Base-by-base conservation (phyloP, 2,797 vertebrate species). In the Myotis pilosus region DNA sequence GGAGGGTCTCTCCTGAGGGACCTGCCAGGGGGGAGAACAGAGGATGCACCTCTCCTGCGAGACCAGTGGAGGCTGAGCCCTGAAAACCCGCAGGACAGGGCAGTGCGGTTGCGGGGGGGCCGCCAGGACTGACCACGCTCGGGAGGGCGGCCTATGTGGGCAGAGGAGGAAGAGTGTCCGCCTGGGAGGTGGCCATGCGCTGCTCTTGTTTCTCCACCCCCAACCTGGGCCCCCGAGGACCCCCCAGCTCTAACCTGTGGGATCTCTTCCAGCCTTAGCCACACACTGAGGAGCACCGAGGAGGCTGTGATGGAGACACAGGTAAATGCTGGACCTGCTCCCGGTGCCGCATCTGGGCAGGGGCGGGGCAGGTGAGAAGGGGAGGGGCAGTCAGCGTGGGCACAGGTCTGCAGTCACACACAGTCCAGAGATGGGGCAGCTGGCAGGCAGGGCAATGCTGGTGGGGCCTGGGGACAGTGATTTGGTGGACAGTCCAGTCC, bases 211-310 rank as follows among this genome's bases (percentile, higher is more conserved):
- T 28, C n/a, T 13, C 25, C 3, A 3, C 28, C 22, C 2, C 71
- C 3, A 25, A 19, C 30, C 3, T 3, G 16, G 74, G 9, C 47
- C 72, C n/a, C 23, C 8, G 23, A 28, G 51, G 38, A 6, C 8
- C 15, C n/a, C 30, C 23, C 28, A 41, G 55, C 55, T 53, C 96
- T 97, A 80, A 97, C 79, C 64, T 28, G 13, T 5, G 6, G 44
- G 19, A 2, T 95, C 60, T 95, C 92, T 97, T 94, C 78, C 71
- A 97, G 96, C 96, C 25, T 96, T 96, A 19, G 97, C 97, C 90
- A 96, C 97, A 38, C 97, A 97, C 84, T 97, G 79, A 97, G 23
- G 79, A 89, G 64, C 10, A 0, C 0, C 0, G 72, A 20, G 83
- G 75, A 60, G 51, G 66, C 95, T 22, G 60, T 20, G 62, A 60